Evolutionary conservation across 2,113 vertebrate genomes (phyloP).

Genomic region (Origma solitaria): DNA sequence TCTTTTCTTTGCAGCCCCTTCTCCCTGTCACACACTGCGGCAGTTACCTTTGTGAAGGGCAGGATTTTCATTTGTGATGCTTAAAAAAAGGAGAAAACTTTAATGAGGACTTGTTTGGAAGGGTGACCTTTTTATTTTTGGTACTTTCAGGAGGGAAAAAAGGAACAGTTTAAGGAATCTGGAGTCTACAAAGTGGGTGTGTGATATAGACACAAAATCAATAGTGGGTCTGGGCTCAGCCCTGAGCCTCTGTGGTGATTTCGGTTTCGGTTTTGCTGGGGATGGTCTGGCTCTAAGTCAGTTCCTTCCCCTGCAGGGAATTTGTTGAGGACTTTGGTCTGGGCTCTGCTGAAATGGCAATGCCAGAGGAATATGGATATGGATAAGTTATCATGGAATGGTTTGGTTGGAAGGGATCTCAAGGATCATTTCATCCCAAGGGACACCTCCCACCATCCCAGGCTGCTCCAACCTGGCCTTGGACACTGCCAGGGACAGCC

Average conservation of each 20-base stretch:
- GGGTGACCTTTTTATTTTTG: neutral
- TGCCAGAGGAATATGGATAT: neutral
- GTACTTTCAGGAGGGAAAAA: neutral
- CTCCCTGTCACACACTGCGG: neutral
- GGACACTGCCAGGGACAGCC: neutral
- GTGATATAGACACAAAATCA: neutral
- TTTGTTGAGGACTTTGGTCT: neutral
- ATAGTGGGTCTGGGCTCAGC: fast-evolving
- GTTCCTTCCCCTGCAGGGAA: neutral
- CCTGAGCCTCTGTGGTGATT: neutral
- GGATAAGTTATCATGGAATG: fast-evolving
- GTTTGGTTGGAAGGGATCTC: neutral
- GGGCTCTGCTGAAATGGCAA: neutral
- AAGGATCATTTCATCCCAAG: neutral
- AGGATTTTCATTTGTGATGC: neutral
- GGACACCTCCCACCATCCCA: neutral
- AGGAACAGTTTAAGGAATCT: neutral
- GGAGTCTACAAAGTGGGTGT: neutral
- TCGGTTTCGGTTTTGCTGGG: neutral
- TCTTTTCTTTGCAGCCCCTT: constrained; percentile 18
- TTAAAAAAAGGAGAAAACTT: neutral
- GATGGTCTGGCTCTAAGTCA: neutral
- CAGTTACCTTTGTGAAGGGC: neutral
- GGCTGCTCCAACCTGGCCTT: neutral
- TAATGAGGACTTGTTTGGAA: neutral